Evolutionary conservation across 2,888 invertebrate genomes (phyloP).

Genomic region (Pristionchus exspectatus): DNA sequence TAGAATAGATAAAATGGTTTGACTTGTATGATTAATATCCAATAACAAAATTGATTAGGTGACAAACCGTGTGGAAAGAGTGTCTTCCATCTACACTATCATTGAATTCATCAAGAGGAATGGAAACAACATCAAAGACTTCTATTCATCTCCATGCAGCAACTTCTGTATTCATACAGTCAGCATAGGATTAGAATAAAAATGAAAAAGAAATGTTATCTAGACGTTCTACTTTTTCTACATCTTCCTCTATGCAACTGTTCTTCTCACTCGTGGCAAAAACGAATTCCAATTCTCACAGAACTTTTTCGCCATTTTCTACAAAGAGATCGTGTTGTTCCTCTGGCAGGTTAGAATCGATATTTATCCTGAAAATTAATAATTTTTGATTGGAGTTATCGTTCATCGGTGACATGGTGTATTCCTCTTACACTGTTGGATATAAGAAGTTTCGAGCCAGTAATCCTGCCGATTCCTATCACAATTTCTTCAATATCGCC

Average conservation of each 20-base stretch:
- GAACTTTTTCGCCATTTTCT: constrained; percentile 7
- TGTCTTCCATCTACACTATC: neutral
- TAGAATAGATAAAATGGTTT: neutral
- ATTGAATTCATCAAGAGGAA: neutral
- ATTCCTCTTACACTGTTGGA: neutral
- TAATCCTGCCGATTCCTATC: constrained; percentile 32
- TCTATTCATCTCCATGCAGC: constrained; percentile 13
- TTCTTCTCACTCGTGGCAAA: constrained; percentile 27
- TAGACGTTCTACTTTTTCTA: constrained; percentile 31
- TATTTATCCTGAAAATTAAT: too few species aligned
- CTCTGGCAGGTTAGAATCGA: constrained; percentile 3
- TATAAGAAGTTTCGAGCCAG: neutral
- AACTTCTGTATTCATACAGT: neutral
- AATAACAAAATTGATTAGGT: neutral
- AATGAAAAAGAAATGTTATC: neutral
- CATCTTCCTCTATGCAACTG: constrained; percentile 38
- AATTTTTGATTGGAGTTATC: neutral
- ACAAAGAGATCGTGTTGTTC: neutral
- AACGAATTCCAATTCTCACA: neutral
- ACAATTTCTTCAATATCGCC: constrained; percentile 26
- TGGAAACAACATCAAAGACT: neutral
- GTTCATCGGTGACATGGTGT: constrained; percentile 44
- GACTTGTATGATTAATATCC: neutral
- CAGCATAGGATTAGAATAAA: neutral
- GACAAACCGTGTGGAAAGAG: neutral